A percentile compares a stretch with the other conserved stretches of the same genome.
These are phyloP conservation scores for Harpagoxenus sublaevis DNA, from an alignment of 2,888 invertebrate species.

Conservation along the genomic window DNA sequence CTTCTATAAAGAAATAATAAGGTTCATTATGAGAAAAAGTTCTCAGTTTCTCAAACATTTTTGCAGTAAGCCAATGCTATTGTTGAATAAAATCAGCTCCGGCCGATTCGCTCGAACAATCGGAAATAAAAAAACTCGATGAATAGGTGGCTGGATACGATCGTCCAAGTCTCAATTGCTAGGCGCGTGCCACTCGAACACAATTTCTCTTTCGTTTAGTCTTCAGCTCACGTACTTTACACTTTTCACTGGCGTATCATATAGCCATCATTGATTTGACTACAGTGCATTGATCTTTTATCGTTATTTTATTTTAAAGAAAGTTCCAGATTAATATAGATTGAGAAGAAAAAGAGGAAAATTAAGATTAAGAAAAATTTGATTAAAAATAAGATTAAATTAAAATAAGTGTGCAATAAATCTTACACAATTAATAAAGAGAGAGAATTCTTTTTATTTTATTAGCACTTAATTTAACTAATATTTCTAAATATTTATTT, in stretches of 20 bases:
- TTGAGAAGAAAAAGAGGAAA: background rate
- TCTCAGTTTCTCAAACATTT: background rate
- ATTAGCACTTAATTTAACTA: background rate
- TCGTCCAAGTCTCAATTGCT: conserved; percentile 45
- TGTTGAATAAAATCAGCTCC: background rate
- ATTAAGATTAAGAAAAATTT: background rate
- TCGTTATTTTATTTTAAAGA: background rate
- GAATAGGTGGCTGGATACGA: conserved; percentile 13
- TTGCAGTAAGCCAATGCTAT: background rate
- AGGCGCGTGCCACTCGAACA: conserved; percentile 48
- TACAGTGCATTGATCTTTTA: background rate
- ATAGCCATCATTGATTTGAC: conserved; percentile 4
- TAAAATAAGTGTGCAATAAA: background rate
- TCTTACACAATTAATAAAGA: background rate
- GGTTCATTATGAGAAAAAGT: background rate
- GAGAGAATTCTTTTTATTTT: background rate
- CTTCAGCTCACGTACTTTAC: conserved; percentile 66
- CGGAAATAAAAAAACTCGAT: conserved; percentile 39
- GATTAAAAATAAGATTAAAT: background rate
- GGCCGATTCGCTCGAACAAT: conserved; percentile 19
- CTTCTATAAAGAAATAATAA: background rate
- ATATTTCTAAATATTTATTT: conserved; percentile 1
- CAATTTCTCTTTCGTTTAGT: conserved; percentile 61
- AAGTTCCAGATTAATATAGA: background rate
- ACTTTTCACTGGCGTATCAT: conserved; percentile 52